phyloP scores from a whole-genome alignment of 2,113 vertebrate species.

The Salminus brasiliensis region DNA sequence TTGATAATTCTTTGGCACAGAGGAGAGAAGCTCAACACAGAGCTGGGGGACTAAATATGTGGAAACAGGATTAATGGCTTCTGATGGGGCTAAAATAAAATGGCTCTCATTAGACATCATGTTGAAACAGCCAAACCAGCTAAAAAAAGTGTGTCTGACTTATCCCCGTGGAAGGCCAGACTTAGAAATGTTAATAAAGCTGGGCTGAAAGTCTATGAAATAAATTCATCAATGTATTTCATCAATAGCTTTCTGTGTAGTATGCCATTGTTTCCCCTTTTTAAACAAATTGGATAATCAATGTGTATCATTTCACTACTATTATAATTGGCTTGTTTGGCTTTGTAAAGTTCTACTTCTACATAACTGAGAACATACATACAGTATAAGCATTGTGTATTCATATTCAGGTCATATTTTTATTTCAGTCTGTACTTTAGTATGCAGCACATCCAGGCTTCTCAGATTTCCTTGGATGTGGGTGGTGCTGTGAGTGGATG shows the following conservation, averaged over 20 bases:
- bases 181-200: not conserved
- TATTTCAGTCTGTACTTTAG: too few relatives aligned
- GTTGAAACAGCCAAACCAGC: not conserved
- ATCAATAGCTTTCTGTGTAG: not conserved
- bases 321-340: not conserved
- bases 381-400: not conserved
- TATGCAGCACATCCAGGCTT: not conserved
- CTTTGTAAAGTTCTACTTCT: not conserved
- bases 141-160: not conserved
- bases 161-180: not conserved
- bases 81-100: constrained; percentile 37
- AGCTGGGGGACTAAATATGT: not conserved
- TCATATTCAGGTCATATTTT: too few relatives aligned
- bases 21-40: not conserved
- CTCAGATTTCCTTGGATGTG: not conserved
- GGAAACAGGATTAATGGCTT: constrained; percentile 25
- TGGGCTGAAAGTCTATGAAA: not conserved
- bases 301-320: not conserved
- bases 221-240: not conserved
- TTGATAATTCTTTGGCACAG: not conserved
- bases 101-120: not conserved
- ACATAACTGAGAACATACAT: too few relatives aligned
- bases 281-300: not conserved
- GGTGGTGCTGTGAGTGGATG: not conserved
- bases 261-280: not conserved